Evolutionary conservation across 2,797 vertebrate genomes (phyloP).

Genomic region (Coendou prehensilis): DNA sequence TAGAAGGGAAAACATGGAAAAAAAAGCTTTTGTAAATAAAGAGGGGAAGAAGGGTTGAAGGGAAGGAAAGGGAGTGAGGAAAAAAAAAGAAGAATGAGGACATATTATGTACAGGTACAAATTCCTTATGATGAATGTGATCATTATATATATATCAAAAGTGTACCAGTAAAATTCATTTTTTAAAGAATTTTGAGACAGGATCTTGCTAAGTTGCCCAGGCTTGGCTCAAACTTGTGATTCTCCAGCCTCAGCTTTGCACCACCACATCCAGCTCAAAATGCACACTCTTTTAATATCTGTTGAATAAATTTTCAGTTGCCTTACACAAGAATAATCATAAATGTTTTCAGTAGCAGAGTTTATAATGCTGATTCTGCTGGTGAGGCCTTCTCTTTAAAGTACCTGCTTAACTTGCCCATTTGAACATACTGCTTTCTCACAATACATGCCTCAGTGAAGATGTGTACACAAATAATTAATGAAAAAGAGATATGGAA

Average conservation of each 20-base stretch:
- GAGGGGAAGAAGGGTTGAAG: background rate
- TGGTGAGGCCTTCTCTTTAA: background rate
- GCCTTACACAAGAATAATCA: background rate
- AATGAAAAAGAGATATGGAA: background rate
- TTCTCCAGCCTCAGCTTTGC: background rate
- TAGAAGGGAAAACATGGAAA: no score
- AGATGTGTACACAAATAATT: conserved; percentile 67
- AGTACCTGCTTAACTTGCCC: background rate
- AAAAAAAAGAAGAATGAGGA: background rate
- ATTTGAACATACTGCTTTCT: conserved; percentile 63
- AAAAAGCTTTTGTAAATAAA: no score
- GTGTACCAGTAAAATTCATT: background rate
- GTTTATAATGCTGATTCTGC: conserved; percentile 44
- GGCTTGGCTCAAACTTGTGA: background rate
- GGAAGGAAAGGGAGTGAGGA: background rate
- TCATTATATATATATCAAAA: background rate
- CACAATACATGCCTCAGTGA: conserved; percentile 66
- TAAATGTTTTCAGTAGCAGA: background rate
- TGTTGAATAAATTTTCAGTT: background rate
- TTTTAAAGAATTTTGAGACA: background rate
- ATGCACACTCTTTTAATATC: background rate
- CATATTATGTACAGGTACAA: background rate
- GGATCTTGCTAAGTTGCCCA: background rate
- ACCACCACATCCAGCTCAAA: background rate
- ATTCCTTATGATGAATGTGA: background rate